Base-by-base conservation (phyloP, 2,888 invertebrate species). In the Aphrophora alni region DNA sequence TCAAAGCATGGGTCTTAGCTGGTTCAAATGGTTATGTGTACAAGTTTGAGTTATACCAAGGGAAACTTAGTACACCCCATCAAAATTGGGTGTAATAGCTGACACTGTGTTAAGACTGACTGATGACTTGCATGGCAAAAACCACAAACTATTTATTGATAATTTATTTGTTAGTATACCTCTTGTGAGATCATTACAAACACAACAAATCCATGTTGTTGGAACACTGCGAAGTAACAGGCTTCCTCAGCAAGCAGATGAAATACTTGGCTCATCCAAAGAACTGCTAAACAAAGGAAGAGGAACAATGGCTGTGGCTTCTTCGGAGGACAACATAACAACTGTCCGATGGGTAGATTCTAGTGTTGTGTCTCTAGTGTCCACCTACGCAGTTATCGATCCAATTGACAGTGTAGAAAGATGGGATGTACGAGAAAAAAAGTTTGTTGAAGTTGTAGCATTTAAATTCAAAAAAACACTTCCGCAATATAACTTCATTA, bases 1-100 rank as follows among this genome's bases (percentile, higher is more conserved):
- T 83, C 71, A 83, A 83, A 81, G 82, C 80, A 26, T 83, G 82
- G 82, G 82, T 82, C 14, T 28, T 77, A 28, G 82, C 84, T 17
- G 74, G 78, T 38, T 69, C 80, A 70, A 74, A 81, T n/a, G n/a
- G n/a, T n/a, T n/a, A n/a, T n/a, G n/a, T n/a, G n/a, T n/a, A n/a
- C n/a, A n/a, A n/a, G n/a, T n/a, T n/a, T n/a, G n/a, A n/a, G n/a
- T n/a, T n/a, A n/a, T n/a, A n/a, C n/a, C n/a, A n/a, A n/a, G n/a
- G n/a, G n/a, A n/a, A n/a, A n/a, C n/a, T n/a, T n/a, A n/a, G n/a
- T n/a, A n/a, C n/a, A n/a, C n/a, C n/a, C n/a, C n/a, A n/a, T n/a
- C n/a, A n/a, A n/a, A n/a, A n/a, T n/a, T n/a, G n/a, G n/a, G n/a
- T n/a, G n/a, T n/a, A 24, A 77, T 68, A 27, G 77, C 7, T 7